Base-by-base conservation (phyloP, 2,797 vertebrate genomes). In the Spea hammondii region DNA sequence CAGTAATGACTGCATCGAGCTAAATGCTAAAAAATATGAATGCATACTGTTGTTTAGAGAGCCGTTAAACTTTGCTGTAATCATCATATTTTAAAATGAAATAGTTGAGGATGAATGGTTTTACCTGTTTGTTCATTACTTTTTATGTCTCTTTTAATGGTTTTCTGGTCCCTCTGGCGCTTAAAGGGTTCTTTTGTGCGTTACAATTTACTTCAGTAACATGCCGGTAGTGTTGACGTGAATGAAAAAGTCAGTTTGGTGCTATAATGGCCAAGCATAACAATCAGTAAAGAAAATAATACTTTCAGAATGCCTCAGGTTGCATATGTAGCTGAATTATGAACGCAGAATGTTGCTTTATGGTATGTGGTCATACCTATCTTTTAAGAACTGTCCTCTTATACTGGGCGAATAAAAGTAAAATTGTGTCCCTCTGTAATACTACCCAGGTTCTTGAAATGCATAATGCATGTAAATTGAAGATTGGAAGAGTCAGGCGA, bases 1-100 rank as follows among this genome's bases (percentile, higher is more conserved):
- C 54, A 49, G 17, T 82, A 73, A 82, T 78, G 80, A 70, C 65
- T 82, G 48, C 70, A 73, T 76, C 55, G 65, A 74, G 75, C 70
- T 82, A 72, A 77, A 72, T 77, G 48, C 70, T 77, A 73, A 68
- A 74, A 72, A 72, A 62, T 11, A 79, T 79, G 72, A 74, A 72
- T 75, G 46, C 55, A 70, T 69, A 73, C 51, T 77, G 70, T 73
- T 77, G 70, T 74, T 69, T 70, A 50, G 49, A 74, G 75, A 51
- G 57, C 72, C 75, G 70, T 70, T 77, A 82, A 82, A 74, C 70
- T 14, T 70, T 50, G 55, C 65, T 65, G 17, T 78, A 82, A 77
- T 82, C 71, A 77, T 82, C 75, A 77, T 77, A 69, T 82, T 74
- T 82, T 77, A 68, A 82, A 82, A 82, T 78, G 70, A 78, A 77